Evolutionary conservation across 2,888 invertebrate species (phyloP).

Genomic region (Ypsolopha scabrella): DNA sequence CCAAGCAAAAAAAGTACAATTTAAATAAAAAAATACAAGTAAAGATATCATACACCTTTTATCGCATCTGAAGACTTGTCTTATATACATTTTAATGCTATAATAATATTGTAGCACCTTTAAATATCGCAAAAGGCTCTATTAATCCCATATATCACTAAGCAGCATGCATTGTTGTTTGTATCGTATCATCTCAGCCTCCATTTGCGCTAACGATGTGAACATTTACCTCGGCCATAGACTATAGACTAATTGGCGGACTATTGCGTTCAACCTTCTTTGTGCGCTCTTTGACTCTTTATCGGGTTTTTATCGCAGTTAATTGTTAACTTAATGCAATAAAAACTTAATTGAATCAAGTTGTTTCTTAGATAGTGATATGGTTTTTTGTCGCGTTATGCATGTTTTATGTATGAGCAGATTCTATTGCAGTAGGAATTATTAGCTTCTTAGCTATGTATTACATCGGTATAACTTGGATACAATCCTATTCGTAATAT

Average conservation of each 20-base stretch:
- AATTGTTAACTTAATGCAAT: conserved; percentile 35
- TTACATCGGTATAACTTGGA: no score
- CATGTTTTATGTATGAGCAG: neutral
- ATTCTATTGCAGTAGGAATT: no score
- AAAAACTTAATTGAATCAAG: conserved; percentile 36
- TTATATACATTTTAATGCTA: no score
- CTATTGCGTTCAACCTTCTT: conserved; percentile 48
- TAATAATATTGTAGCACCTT: no score
- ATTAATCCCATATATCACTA: conserved; percentile 9
- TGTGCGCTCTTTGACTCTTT: conserved; percentile 34
- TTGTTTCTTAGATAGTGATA: conserved; percentile 13
- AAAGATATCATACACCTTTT: no score
- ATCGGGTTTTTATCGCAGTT: conserved; percentile 35
- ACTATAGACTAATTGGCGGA: conserved; percentile 42
- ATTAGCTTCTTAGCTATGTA: no score
- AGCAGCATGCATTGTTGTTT: conserved; percentile 9
- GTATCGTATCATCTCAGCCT: conserved; percentile 16
- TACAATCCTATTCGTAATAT: no score
- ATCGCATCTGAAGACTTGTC: no score
- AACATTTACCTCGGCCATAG: conserved; percentile 32
- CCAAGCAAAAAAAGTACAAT: no score
- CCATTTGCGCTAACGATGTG: conserved; percentile 57
- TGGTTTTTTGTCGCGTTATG: neutral
- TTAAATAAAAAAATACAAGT: no score
- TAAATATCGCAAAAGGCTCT: neutral